Evolutionary conservation across 1,140 invertebrate species (phyloP).

Genomic region (Drosophila repletoides): DNA sequence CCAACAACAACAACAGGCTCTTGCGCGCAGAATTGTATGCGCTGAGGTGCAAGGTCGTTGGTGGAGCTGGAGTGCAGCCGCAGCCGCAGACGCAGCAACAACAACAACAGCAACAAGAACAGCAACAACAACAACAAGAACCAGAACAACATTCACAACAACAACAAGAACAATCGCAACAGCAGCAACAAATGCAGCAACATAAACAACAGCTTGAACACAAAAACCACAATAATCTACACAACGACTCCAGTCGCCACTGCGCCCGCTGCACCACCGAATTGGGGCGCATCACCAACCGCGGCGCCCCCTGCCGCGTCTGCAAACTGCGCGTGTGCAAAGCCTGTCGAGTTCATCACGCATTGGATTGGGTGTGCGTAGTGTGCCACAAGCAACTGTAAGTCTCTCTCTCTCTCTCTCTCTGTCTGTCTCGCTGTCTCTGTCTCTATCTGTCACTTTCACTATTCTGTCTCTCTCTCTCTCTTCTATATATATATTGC

Average conservation of each 20-base stretch:
- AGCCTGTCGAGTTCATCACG: slow-evolving; percentile 86
- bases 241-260: slow-evolving; percentile 84
- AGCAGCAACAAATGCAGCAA: slow-evolving; percentile 57
- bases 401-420: slow-evolving; percentile 82
- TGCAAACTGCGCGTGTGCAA: slow-evolving; percentile 89
- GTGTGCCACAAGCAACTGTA: slow-evolving; percentile 90
- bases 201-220: slow-evolving; percentile 60
- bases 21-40: slow-evolving; percentile 86
- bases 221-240: slow-evolving; percentile 69
- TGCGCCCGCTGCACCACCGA: slow-evolving; percentile 88
- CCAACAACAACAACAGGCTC: slow-evolving; percentile 83
- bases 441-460: not conserved
- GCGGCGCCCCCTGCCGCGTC: slow-evolving; percentile 87
- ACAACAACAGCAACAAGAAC: slow-evolving; percentile 52
- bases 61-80: slow-evolving; percentile 47
- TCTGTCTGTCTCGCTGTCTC: slow-evolving; percentile 9
- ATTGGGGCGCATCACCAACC: slow-evolving; percentile 89
- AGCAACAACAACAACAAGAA: slow-evolving; percentile 42
- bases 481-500: not conserved
- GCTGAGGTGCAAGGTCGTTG: slow-evolving; percentile 84
- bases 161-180: slow-evolving; percentile 44
- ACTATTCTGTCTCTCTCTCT: slow-evolving; percentile 43
- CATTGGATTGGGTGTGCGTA: slow-evolving; percentile 91
- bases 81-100: slow-evolving; percentile 49
- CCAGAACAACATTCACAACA: slow-evolving; percentile 56